Base-by-base conservation (phyloP, 2,888 invertebrate species). In the Phragmatobia fuliginosa region DNA sequence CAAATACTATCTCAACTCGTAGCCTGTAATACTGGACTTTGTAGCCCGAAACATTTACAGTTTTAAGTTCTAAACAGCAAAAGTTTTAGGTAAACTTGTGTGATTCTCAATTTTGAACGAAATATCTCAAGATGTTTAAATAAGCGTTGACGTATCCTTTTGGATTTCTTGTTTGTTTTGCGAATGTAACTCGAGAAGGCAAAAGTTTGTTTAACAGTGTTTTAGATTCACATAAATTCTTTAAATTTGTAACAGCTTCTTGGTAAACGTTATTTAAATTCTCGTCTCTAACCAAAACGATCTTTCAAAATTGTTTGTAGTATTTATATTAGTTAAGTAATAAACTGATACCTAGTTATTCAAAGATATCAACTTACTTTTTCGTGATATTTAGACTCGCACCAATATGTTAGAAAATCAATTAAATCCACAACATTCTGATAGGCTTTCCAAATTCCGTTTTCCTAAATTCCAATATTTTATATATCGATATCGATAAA, bases 61-160 rank as follows among this genome's bases (percentile, higher is more conserved):
- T 62, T 67, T 62, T n/a, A 61, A 62, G 31, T 67, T 62, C n/a
- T 32, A 38, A 62, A 62, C 61, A 52, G 28, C 67, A 4, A 33
- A 67, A 67, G 25, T 67, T 62, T 67, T 36, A 49, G 41, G 36
- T 49, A 14, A 67, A 45, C n/a, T 52, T 62, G 36, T 67, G 49
- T 38, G 62, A 62, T 38, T 52, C 25, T 7, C 52, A 61, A 67
- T 66, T 60, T 59, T n/a, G 60, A 28, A 28, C 28, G n/a, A 28
- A 28, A 67, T 59, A 31, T 49, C 14, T 52, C n/a, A 59, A 66
- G 28, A 38, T 66, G 32, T 60, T 38, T 21, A 56, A 65, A 65
- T 65, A 65, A 33, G 28, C 31, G 28, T 28, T 56, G 62, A 31
- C 28, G 36, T 11, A 31, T 62, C 45, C 21, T 38, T 21, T 49